Evolutionary conservation across 2,797 vertebrate species (phyloP), one percentile per base, ranked within the genome.

Genomic region (Clarias pachynema): DNA sequence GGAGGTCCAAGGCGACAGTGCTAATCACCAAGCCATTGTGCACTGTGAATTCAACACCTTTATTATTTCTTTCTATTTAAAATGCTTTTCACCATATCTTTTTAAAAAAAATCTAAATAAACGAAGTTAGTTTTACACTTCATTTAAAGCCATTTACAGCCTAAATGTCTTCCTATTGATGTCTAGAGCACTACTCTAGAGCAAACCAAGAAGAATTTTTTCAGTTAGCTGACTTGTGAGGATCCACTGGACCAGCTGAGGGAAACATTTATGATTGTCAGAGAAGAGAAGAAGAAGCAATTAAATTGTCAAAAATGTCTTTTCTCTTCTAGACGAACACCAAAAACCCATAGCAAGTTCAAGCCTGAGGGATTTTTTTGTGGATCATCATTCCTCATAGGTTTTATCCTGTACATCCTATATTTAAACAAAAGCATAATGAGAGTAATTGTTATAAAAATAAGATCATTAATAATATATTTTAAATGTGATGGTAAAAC

Each of bases 281-380:
- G 72, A 53, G 6, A 15, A 74, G 5, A 66, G n/a, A 7, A n/a
- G 31, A 5, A 40, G 12, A 57, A 75, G 56, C 56, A 37, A 78
- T 60, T 78, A 37, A 78, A 4, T 37, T 78, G 75, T 78, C 75
- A 78, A 31, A 49, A 73, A 68, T 15, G 14, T 73, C 37, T n/a
- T 73, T 15, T 40, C 22, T n/a, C 6, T 72, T 22, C 7, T 22
- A 73, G 40, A 73, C 3, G 70, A 73, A 73, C 44, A 22, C 40
- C 70, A 73, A 75, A 40, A 78, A 78, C 75, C 56, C 10, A 24
- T 59, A 78, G 10, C 56, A 78, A 59, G 75, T 60, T 60, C 75
- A 37, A 57, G 5, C 20, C 56, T 60, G 29, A 78, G 75, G 53
- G 31, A 5, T 31, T 78, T 20, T 34, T 24, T 49, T 31, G 74